Percentiles rank a stretch among this genome's conserved stretches.
Evolutionary conservation across 2,888 invertebrate genomes (phyloP).

Genomic region (Rhamnusium bicolor): DNA sequence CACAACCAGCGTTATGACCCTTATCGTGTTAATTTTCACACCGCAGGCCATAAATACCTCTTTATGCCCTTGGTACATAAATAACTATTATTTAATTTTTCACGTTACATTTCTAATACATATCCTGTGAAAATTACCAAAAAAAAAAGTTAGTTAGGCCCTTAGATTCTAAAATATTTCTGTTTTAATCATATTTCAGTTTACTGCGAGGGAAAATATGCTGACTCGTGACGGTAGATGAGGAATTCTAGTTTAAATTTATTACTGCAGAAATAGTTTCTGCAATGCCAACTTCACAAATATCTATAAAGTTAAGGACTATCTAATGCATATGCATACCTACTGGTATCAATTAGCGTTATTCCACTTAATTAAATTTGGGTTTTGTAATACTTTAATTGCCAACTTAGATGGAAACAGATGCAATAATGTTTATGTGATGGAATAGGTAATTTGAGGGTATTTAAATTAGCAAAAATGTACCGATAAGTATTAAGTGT

Average conservation of each 20-base stretch:
- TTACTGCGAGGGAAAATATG: too few species aligned
- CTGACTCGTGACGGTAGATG: background rate
- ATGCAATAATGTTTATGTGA: background rate
- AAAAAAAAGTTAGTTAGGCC: too few species aligned
- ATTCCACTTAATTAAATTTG: background rate
- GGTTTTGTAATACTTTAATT: background rate
- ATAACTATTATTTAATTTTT: too few species aligned
- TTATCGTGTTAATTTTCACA: too few species aligned
- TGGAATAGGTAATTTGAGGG: background rate
- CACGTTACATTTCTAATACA: too few species aligned
- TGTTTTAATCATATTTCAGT: too few species aligned
- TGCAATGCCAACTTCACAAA: background rate
- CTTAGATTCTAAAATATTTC: too few species aligned
- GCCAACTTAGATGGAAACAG: background rate
- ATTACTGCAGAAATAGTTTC: background rate
- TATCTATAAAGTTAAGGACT: background rate
- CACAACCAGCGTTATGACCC: too few species aligned
- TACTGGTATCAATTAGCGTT: background rate
- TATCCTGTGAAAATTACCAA: too few species aligned
- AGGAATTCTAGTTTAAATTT: background rate
- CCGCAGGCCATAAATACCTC: too few species aligned
- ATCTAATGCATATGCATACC: background rate
- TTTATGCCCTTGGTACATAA: too few species aligned
- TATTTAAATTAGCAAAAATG: background rate
- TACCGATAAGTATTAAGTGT: constrained; percentile 9